phyloP scores from a whole-genome alignment of 92 coral and sea anemone species.

The Porites lobata region DNA sequence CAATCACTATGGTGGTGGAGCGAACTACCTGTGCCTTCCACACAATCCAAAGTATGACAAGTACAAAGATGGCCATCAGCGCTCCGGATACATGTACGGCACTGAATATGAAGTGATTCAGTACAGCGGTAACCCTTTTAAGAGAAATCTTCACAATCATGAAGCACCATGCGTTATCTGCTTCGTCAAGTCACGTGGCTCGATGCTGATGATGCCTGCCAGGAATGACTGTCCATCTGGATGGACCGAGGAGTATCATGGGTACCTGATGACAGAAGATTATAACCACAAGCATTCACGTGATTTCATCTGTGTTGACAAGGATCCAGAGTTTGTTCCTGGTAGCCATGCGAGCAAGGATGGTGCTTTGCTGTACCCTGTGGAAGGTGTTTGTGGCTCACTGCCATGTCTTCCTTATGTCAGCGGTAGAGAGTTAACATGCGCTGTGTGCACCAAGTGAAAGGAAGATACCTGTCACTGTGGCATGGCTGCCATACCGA shows the following conservation, averaged over 20 bases:
- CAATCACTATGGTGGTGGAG: too few relatives aligned
- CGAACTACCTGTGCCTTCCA: too few relatives aligned
- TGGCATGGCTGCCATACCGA: too few relatives aligned
- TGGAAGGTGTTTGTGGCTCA: constrained; percentile 72
- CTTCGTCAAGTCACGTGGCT: constrained; percentile 64
- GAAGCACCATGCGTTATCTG: constrained; percentile 76
- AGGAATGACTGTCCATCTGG: constrained; percentile 78
- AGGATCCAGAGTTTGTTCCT: constrained; percentile 43
- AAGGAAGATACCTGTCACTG: too few relatives aligned
- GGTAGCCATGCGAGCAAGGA: constrained; percentile 33
- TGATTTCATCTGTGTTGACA: constrained; percentile 74
- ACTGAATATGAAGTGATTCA: too few relatives aligned
- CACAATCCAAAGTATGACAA: too few relatives aligned
- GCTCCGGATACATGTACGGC: too few relatives aligned
- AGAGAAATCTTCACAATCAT: constrained; percentile 47
- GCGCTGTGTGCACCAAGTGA: too few relatives aligned
- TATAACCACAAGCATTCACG: constrained; percentile 38
- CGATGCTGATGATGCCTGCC: constrained; percentile 73
- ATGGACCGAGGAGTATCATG: constrained; percentile 60
- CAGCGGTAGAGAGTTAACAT: constrained; percentile 9
- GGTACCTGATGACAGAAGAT: constrained; percentile 55
- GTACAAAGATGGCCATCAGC: too few relatives aligned
- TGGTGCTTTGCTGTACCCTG: constrained; percentile 71
- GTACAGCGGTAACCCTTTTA: not conserved
- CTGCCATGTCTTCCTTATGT: constrained; percentile 74